Evolutionary conservation across 2,888 invertebrate genomes (phyloP), one percentile per base, ranked within the genome.

Genomic region (Phragmatobia fuliginosa): DNA sequence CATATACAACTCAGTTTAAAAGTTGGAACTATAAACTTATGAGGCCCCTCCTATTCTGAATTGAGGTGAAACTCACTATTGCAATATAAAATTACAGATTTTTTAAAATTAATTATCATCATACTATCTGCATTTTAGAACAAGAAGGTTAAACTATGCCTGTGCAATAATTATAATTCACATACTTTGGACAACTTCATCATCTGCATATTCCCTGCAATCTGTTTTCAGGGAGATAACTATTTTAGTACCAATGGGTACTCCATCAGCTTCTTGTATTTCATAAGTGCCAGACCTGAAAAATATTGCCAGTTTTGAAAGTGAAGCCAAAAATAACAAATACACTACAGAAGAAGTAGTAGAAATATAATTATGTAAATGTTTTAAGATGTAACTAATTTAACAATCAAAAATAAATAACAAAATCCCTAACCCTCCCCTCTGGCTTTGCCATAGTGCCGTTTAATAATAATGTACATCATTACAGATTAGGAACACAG

Each of bases 231-330:
- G 94, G 88, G 99, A 97, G 21, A 99, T 95, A 59, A 99, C 97
- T 81, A 99, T 99, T 95, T 98, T 99, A 0, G 99, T 99, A 66
- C 99, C 99, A 81, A 97, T 95, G 72, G 97, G 96, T 1, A 99
- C 98, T 65, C 97, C 97, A 63, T 98, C 97, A 3, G 97, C 97
- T 86, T 97, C 97, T 85, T 97, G 97, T 72, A 99, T 97, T 92
- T 99, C 98, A 92, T 98, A 99, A 0, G 96, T 96, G 1, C 99
- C 99, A 68, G 97, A 97, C 16, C 98, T 98, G 83, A 63, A 92
- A 87, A 70, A 77, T 58, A 14, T 25, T 21, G 11, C 36, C 8
- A 36, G 16, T 10, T 31, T 11, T 52, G 21, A 5, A 0, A 14
- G 45, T 41, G 28, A 18, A 28, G 2, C 16, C 25, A 28, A n/a